Base-by-base conservation (phyloP, 35 echinoderm and acorn worm species). In the Diadema setosum region DNA sequence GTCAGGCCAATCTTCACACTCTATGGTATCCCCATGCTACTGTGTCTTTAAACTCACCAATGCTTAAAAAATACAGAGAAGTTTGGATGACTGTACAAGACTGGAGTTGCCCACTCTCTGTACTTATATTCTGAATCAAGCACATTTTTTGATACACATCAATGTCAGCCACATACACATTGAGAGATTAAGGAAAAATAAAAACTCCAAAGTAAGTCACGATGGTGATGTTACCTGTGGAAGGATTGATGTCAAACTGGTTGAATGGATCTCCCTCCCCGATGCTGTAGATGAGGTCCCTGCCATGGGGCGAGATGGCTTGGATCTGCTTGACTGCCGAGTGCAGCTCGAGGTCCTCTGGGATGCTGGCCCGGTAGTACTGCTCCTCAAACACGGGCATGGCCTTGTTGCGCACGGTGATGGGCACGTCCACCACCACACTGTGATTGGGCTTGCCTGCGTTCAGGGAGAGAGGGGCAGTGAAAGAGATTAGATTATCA, bases 271-370 rank as follows among this genome's bases (percentile, higher is more conserved):
- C 93, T 2, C 96, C 96, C 25, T 45, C 83, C 34, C 76, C 91
- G 59, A 99, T 86, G 55, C 96, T 99, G 58, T 99, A 99, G 36
- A 99, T 94, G 48, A 99, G 87, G 33, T 94, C 94, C n/a, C 96
- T 87, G 26, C 96, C 96, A 35, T 93, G 83, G 21, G 93, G 92
- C 15, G 91, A 94, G 86, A 89, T 84, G 29, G 96, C 96, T 29
- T 99, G 92, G 24, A 99, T 92, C 85, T 92, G 96, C 7, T 94
- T 56, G 18, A 99, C 90, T 1, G 92, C 89, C 1, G 92, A 92
- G 49, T 90, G 88, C 6, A 95, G 73, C 36, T 91, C 81, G 40
- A 94, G 89, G 44, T 99, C 86, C 46, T 99, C 96, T 6, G 85
- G 56, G 86, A 99, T 94, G 14, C 45, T 75, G 23, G 86, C 82